Evolutionary conservation across 2,113 vertebrate genomes (phyloP).

Genomic region (Gorsachius goisagi): DNA sequence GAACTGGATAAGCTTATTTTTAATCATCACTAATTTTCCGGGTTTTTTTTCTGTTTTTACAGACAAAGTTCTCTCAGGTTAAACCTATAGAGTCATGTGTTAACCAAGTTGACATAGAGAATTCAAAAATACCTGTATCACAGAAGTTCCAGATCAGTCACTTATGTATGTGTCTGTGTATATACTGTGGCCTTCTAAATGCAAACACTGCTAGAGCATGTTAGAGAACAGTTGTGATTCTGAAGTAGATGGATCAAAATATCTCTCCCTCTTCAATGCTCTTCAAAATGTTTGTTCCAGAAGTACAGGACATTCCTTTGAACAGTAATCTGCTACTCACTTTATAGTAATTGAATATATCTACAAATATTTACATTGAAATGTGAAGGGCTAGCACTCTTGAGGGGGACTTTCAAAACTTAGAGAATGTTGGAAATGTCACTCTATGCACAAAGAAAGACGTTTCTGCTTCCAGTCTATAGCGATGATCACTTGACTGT

Average conservation of each 20-base stretch:
- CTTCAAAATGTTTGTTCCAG: neutral
- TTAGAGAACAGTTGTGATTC: neutral
- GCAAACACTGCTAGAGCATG: neutral
- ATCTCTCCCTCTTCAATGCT: neutral
- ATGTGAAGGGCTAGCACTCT: neutral
- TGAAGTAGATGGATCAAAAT: neutral
- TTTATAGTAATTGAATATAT: neutral
- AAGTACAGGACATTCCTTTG: neutral
- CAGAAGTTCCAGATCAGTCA: neutral
- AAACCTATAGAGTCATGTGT: neutral
- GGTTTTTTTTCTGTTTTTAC: neutral
- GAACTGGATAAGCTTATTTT: neutral
- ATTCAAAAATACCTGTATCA: neutral
- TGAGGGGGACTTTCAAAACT: neutral
- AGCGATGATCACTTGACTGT: neutral
- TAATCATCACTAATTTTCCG: neutral
- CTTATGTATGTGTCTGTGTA: neutral
- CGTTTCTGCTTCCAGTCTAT: neutral
- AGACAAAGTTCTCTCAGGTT: neutral
- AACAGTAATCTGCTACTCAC: neutral
- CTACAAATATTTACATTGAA: neutral
- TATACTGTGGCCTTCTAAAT: neutral
- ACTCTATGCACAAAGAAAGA: neutral
- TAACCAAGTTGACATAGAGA: neutral
- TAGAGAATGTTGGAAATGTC: neutral